Percentiles rank a stretch among this genome's conserved stretches.
These are phyloP conservation scores for Lycaon pictus DNA, from an alignment of 2,113 vertebrate genomes.

Conservation along the genomic window DNA sequence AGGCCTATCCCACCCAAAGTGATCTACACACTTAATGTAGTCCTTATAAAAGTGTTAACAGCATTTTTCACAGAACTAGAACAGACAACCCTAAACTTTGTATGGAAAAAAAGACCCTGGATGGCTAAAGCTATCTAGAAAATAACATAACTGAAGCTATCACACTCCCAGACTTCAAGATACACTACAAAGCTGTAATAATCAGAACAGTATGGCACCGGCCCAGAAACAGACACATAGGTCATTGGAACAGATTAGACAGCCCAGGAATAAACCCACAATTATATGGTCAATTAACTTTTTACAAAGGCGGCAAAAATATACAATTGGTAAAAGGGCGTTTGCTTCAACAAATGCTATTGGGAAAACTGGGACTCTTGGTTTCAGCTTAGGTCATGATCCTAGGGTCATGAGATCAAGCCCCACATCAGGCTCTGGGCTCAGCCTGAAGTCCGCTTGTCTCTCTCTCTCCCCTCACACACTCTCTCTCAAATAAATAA, in stretches of 20 bases:
- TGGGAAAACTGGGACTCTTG: neutral
- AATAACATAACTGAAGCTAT: neutral
- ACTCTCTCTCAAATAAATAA: no score
- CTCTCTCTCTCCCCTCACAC: no score
- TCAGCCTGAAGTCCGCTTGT: no score
- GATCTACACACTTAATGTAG: neutral
- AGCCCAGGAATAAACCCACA: neutral
- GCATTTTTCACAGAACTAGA: neutral
- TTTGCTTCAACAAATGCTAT: neutral
- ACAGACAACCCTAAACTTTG: neutral
- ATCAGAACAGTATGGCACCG: neutral
- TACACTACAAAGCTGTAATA: neutral
- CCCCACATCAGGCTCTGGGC: no score
- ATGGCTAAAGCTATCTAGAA: neutral
- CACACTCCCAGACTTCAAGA: neutral
- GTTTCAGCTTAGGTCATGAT: no score
- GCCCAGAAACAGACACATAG: neutral
- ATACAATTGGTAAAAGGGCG: neutral
- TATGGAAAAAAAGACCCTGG: neutral
- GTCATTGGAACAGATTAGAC: neutral
- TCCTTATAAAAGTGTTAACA: neutral
- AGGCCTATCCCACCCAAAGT: neutral
- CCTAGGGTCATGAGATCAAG: no score
- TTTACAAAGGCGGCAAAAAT: neutral
- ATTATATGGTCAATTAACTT: neutral